phyloP scores from a whole-genome alignment of 1,140 invertebrate genomes.

The Euwallacea similis region DNA sequence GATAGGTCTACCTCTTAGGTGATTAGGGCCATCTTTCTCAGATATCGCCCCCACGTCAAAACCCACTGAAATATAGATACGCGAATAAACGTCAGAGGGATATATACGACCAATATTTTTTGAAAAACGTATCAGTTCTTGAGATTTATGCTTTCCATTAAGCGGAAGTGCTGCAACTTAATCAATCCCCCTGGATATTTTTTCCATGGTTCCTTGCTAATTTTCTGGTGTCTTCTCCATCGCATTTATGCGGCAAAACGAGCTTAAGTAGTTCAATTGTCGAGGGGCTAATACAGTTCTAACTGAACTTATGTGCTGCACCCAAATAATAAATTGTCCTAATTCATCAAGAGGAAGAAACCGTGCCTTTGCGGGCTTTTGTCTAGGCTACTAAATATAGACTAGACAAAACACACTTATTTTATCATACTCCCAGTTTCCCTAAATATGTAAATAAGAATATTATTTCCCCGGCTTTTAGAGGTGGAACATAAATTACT shows the following conservation, averaged over 20 bases:
- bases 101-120: slow-evolving; percentile 39
- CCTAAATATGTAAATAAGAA: slow-evolving; percentile 37
- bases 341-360: slow-evolving; percentile 30
- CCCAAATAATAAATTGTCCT: slow-evolving; percentile 24
- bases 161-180: too few relatives aligned
- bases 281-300: slow-evolving; percentile 1
- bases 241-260: background rate
- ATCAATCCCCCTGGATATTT: too few relatives aligned
- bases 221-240: too few relatives aligned
- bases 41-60: slow-evolving; percentile 45
- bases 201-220: too few relatives aligned
- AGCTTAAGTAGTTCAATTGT: slow-evolving; percentile 2
- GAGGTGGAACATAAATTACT: slow-evolving; percentile 26
- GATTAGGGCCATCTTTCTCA: slow-evolving; percentile 49
- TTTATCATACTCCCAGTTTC: slow-evolving; percentile 34
- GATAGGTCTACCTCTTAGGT: slow-evolving; percentile 52
- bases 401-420: slow-evolving; percentile 37
- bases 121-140: slow-evolving; percentile 33
- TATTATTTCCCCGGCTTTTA: slow-evolving; percentile 35
- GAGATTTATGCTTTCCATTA: slow-evolving; percentile 15
- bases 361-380: slow-evolving; percentile 33
- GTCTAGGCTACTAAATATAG: slow-evolving; percentile 26
- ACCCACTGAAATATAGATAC: slow-evolving; percentile 44
- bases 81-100: slow-evolving; percentile 35
- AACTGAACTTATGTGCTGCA: slow-evolving; percentile 7